Conservation (phyloP, 2,113 vertebrate species). For the Microcebus tavaratra region DNA sequence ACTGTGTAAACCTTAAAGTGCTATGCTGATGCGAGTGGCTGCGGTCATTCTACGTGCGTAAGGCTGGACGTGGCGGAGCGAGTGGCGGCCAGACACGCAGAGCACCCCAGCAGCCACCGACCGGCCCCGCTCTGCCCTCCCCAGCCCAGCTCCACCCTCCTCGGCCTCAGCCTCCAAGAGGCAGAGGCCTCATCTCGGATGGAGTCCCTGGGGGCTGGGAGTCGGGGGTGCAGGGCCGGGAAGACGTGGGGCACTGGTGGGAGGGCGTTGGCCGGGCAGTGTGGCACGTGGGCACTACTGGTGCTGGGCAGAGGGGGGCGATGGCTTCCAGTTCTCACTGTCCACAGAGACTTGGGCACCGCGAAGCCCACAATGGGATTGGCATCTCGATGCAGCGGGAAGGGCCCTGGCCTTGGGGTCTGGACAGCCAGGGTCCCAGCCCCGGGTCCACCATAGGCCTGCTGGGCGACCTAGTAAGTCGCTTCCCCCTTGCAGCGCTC, state of each 20-base stretch:
- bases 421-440: not conserved
- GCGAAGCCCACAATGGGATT: not conserved
- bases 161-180: constrained; percentile 36
- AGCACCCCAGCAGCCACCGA: not conserved
- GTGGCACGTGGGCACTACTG: constrained; percentile 61
- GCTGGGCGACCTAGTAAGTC: not conserved
- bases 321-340: constrained; percentile 1
- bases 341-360: not conserved
- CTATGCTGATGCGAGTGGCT: not conserved
- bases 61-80: constrained; percentile 66
- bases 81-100: not conserved
- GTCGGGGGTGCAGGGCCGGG: not conserved
- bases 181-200: constrained; percentile 55
- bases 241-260: not conserved
- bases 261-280: not conserved
- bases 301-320: constrained; percentile 3
- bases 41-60: constrained; percentile 45
- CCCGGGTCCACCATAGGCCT: not conserved
- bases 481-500: not conserved
- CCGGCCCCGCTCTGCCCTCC: constrained; percentile 4
- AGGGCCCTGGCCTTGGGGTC: not conserved
- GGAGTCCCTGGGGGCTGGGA: not conserved
- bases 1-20: constrained; percentile 59
- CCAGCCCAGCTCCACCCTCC: not conserved
- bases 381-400: constrained; percentile 4